phyloP scores from a whole-genome alignment of 2,113 vertebrate species.

The Lucifuga dentata region DNA sequence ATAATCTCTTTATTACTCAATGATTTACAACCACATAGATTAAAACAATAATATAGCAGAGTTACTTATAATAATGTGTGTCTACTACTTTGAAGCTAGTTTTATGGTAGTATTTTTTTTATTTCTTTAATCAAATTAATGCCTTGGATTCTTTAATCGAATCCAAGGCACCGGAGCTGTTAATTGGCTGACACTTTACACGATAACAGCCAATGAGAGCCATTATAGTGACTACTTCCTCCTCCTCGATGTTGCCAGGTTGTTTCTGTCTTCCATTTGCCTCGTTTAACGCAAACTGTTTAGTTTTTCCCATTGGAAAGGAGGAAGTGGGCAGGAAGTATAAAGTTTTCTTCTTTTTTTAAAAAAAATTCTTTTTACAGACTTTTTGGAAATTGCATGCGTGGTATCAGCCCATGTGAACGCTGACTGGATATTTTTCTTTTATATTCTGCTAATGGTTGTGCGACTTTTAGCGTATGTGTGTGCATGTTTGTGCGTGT shows the following conservation, averaged over 20 bases:
- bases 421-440: constrained; percentile 44
- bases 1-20: constrained; percentile 73
- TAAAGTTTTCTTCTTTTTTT: background rate
- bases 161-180: constrained; percentile 46
- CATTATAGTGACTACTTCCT: constrained; percentile 55
- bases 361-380: constrained; percentile 14
- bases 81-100: constrained; percentile 67
- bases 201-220: constrained; percentile 49
- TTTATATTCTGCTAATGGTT: constrained; percentile 42
- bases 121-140: constrained; percentile 52
- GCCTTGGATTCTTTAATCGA: constrained; percentile 45
- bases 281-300: constrained; percentile 35
- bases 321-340: constrained; percentile 23
- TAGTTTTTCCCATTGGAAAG: constrained; percentile 28
- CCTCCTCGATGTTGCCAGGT: constrained; percentile 66
- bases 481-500: constrained; percentile 25
- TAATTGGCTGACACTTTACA: constrained; percentile 41
- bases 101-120: constrained; percentile 49
- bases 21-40: constrained; percentile 68
- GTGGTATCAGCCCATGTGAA: constrained; percentile 57
- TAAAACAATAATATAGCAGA: constrained; percentile 70
- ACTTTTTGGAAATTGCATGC: constrained; percentile 66
- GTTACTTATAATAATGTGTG: constrained; percentile 74
- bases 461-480: constrained; percentile 11
- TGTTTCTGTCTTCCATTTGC: constrained; percentile 78